phyloP scores from a whole-genome alignment of 2,888 invertebrate species.

The Furcula furcula region DNA sequence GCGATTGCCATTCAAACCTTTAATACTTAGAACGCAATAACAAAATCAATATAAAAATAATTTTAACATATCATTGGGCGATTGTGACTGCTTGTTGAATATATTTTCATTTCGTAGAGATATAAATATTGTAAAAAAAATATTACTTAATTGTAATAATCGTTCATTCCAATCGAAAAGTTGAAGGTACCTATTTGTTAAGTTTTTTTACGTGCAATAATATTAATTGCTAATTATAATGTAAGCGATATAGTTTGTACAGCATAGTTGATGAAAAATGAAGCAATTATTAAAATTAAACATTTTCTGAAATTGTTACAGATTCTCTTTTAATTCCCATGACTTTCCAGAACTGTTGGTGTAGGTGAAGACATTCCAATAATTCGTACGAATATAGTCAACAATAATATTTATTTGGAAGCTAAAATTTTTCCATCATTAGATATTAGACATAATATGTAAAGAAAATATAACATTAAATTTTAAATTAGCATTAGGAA shows the following conservation, averaged over 20 bases:
- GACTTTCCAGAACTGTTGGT: background rate
- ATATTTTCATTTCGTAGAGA: conserved; percentile 75
- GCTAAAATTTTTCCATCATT: conserved; percentile 56
- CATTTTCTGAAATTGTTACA: conserved; percentile 73
- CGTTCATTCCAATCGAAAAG: conserved; percentile 81
- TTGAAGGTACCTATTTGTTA: conserved; percentile 80
- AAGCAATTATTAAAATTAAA: conserved; percentile 82
- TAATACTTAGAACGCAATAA: conserved; percentile 74
- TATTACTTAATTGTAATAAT: conserved; percentile 74
- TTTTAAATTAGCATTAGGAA: conserved; percentile 53
- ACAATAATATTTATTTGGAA: conserved; percentile 79
- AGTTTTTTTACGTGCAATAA: conserved; percentile 83
- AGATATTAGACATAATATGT: conserved; percentile 50
- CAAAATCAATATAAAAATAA: conserved; percentile 54
- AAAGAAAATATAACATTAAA: conserved; percentile 63
- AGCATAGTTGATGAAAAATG: conserved; percentile 77
- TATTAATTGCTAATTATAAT: conserved; percentile 82
- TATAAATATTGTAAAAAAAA: conserved; percentile 76
- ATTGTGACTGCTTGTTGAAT: conserved; percentile 81
- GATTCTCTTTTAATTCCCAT: conserved; percentile 24
- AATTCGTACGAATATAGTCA: conserved; percentile 37
- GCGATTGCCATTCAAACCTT: conserved; percentile 24
- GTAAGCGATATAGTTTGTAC: conserved; percentile 81
- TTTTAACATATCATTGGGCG: conserved; percentile 83
- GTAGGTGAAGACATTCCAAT: background rate